Base-by-base conservation (phyloP, 1,140 invertebrate species). In the Sogatella furcifera region DNA sequence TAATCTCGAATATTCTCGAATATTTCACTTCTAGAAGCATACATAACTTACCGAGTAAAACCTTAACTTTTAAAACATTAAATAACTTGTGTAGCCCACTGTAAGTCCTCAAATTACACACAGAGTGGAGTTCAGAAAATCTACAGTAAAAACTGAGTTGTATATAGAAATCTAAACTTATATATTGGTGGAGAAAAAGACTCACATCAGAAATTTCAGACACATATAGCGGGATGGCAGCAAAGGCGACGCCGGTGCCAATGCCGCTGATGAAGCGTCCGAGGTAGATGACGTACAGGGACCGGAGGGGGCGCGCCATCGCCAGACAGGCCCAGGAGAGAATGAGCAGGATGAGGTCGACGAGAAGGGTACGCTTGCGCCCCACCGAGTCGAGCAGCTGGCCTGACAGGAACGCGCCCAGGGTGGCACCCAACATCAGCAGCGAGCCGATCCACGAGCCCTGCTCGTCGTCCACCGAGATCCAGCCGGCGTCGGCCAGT, bases 321-420 rank as follows among this genome's bases (percentile, higher is more conserved):
- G 28, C 46, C 5, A 49, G 46, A 14, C 46, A 49, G 15, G 15
- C 46, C 58, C 58, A 60, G 13, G 49, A 60, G 0, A 52, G 14
- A 2, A 53, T 21, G 46, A 53, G 49, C 17, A 53, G 21, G 2
- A 49, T 13, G 15, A 49, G 5, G 21, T 49, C 46, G 46, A 49
- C 21, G 21, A 49, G 15, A 14, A 94, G 82, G 0, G 84, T 81
- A 17, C 78, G 77, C 65, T 88, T 53, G 14, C 58, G 24, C 4
- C 58, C 58, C 5, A 60, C 22, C 13, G 14, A 21, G 49, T 60
- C 34, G 9, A 53, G 13, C 21, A 60, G 28, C 21, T 10, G 15
- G 8, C 49, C 58, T 2, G 43, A 44, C 13, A 41, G 24, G 31
- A 52, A 60, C 5, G 58, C 43, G 21, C 58, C 58, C 10, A 53